These are phyloP conservation scores for Mus spicilegus DNA, from an alignment of 2,113 vertebrate species.

Conservation along the genomic window DNA sequence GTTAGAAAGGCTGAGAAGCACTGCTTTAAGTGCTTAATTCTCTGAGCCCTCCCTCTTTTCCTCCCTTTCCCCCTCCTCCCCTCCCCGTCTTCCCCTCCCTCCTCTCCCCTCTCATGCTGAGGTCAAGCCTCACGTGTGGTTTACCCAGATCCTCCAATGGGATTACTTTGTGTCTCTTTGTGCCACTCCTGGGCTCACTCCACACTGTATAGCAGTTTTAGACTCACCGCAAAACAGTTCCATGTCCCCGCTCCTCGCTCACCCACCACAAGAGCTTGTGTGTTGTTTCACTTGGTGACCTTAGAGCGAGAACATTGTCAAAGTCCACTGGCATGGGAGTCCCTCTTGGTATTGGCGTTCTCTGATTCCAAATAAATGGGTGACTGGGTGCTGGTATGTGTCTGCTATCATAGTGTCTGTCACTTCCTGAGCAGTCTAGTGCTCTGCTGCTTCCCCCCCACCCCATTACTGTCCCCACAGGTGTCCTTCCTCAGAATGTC, in stretches of 20 bases:
- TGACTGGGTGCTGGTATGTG: rapidly evolving
- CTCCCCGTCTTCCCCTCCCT: neutral
- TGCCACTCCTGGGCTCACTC: neutral
- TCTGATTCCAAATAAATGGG: neutral
- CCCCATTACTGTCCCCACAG: neutral
- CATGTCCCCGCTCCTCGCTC: neutral
- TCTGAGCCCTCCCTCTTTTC: neutral
- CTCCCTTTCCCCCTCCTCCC: neutral
- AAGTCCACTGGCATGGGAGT: neutral
- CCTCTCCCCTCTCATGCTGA: neutral
- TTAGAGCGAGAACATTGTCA: neutral
- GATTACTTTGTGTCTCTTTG: neutral
- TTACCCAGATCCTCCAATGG: neutral
- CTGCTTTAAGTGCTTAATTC: neutral
- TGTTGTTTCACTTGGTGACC: neutral
- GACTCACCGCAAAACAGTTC: neutral
- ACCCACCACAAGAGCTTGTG: rapidly evolving
- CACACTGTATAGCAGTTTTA: neutral
- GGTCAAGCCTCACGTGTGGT: neutral
- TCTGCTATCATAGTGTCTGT: neutral
- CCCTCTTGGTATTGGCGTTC: neutral
- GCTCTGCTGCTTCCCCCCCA: rapidly evolving
- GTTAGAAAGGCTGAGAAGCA: neutral
- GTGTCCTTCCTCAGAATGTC: neutral
- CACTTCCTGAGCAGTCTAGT: neutral